Evolutionary conservation across 2,888 invertebrate species (phyloP), one percentile per base, ranked within the genome.

Genomic region (Diploptera punctata): DNA sequence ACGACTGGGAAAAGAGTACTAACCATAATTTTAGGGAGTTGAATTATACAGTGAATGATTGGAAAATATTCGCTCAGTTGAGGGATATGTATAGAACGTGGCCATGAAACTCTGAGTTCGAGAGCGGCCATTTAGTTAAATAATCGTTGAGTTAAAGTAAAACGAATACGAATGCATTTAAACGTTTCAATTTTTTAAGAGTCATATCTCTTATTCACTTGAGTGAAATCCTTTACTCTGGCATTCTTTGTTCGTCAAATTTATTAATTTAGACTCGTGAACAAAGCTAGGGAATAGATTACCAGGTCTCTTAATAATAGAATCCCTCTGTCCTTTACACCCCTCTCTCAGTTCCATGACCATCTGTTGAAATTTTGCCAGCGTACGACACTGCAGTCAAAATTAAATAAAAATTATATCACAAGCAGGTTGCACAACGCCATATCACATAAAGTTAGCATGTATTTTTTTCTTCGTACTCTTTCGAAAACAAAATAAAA

Each of bases 331-430:
- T 52, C 10, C n/a, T n/a, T n/a, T n/a, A n/a, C n/a, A n/a, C n/a
- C n/a, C 10, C 4, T 13, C 24, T 52, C 49, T 9, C 1, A 49
- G n/a, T n/a, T n/a, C 19, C 21, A 24, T 10, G 7, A 16, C 52
- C 52, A 52, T 52, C 52, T 52, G 24, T 24, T 52, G 52, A 52
- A 24, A 21, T 52, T 24, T 52, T 52, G 52, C 52, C 24, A 52
- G 24, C 19, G 24, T 9, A 24, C 5, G n/a, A n/a, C 10, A 24
- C 24, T 52, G 52, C 52, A 52, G 1, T 52, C 24, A 24, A 52
- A 24, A 24, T 52, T 24, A 52, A 52, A 52, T 24, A 24, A 24
- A 52, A 21, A 52, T 24, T 52, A 52, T 24, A 9, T 52, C 13
- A 52, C 19, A 52, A 52, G 49, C 5, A 18, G 49, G 3, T 4